A percentile compares a stretch with the other conserved stretches of the same genome.
Conservation (phyloP, 1,140 invertebrate genomes). For the Pinna nobilis region DNA sequence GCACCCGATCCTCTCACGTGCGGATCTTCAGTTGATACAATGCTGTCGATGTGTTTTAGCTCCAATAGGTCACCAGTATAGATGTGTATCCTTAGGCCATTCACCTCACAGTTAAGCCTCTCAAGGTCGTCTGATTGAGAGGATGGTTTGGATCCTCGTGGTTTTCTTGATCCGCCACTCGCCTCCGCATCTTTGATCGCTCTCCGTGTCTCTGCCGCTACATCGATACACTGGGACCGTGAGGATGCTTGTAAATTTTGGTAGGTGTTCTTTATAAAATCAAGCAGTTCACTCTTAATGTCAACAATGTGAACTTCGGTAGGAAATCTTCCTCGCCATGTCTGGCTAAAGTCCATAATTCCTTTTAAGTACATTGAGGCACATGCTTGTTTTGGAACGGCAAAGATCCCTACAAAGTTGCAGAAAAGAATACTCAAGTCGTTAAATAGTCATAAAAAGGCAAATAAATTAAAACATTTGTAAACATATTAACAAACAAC, state of each 20-base stretch:
- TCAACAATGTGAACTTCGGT: slow-evolving; percentile 49
- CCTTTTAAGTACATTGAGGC: slow-evolving; percentile 30
- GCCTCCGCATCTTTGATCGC: too few species aligned
- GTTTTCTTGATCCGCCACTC: too few species aligned
- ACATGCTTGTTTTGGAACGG: slow-evolving; percentile 16
- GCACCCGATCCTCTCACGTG: background rate
- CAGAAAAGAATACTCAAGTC: too few species aligned
- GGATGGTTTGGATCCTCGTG: too few species aligned
- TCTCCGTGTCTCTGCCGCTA: too few species aligned
- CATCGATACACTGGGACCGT: too few species aligned
- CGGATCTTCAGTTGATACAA: slow-evolving; percentile 6
- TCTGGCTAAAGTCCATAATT: background rate
- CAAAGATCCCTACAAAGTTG: slow-evolving; percentile 34
- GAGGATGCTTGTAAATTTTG: too few species aligned
- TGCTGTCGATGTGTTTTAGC: background rate
- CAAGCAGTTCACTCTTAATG: slow-evolving; percentile 36
- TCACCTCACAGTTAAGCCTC: too few species aligned
- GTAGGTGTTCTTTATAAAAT: slow-evolving; percentile 24
- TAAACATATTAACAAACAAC: too few species aligned
- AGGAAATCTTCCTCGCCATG: background rate
- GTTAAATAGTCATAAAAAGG: too few species aligned
- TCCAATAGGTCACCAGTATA: background rate
- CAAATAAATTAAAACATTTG: too few species aligned
- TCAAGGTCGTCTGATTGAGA: too few species aligned
- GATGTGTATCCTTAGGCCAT: background rate